These are phyloP conservation scores for Plebejus argus DNA, from an alignment of 2,888 invertebrate species.

Conservation along the genomic window DNA sequence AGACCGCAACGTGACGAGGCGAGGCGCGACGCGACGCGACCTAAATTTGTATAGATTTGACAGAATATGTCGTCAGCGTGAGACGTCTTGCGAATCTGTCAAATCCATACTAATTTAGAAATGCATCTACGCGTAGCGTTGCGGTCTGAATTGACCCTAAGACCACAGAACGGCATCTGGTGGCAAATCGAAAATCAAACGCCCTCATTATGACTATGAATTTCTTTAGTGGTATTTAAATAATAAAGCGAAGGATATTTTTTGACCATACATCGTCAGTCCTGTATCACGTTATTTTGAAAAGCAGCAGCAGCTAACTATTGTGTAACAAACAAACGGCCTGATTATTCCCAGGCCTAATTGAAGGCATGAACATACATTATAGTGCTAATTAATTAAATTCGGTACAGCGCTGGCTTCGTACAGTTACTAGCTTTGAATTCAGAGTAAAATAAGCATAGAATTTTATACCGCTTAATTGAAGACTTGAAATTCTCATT, in stretches of 20 bases:
- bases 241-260: neutral
- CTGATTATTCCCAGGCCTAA: neutral
- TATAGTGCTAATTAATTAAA: neutral
- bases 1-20: too few species aligned
- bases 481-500: neutral
- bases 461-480: neutral
- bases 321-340: conserved; percentile 2
- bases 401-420: neutral
- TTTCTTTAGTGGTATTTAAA: too few species aligned
- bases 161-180: too few species aligned
- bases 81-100: too few species aligned
- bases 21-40: too few species aligned
- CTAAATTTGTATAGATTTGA: too few species aligned
- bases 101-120: too few species aligned
- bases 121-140: too few species aligned
- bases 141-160: too few species aligned
- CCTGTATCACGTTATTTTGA: neutral
- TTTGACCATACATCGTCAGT: neutral
- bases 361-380: conserved; percentile 11
- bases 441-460: neutral
- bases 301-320: neutral
- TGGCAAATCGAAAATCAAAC: too few species aligned
- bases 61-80: too few species aligned
- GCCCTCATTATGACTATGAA: too few species aligned
- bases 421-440: neutral